Evolutionary conservation across 2,797 vertebrate genomes (phyloP), one percentile per base, ranked within the genome.

Genomic region (Liasis olivaceus): DNA sequence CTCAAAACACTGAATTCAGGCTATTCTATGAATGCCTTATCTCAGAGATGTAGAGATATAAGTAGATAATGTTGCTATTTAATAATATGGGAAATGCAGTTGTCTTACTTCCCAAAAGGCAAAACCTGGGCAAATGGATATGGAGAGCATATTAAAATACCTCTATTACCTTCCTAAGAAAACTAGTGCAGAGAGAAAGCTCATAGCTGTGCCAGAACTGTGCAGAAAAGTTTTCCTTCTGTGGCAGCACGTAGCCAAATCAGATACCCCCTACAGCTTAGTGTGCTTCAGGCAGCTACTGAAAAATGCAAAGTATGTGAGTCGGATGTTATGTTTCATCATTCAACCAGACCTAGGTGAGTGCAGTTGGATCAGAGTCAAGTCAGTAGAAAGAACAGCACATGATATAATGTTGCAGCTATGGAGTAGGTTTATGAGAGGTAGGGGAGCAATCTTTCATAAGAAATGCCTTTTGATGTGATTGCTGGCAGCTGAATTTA

Each of bases 251-350:
- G 13, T 60, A 88, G 26, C 64, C 3, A 59, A 77, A 36, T 7
- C 11, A n/a, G 62, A 20, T 26, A 85, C 81, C 91, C 59, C 31
- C 92, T 56, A 85, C 59, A 36, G 85, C 86, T 58, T 87, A 60
- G 47, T 91, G n/a, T 69, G 51, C 64, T 89, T 56, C 89, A 84
- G 90, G 8, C 51, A 91, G 36, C 4, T 12, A 88, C 66, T 91
- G 66, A 94, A 95, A 89, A 58, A 85, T 2, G 47, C 59, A 31
- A 54, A 42, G 28, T 4, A 0, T n/a, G n/a, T 94, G 60, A 64
- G 17, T 92, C 24, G 3, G 88, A n/a, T 88, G 6, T 13, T 17
- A 4, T 85, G 20, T 1, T 56, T 87, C 42, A 0, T 87, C 5
- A 2, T 90, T 58, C 47, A 59, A 11, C 36, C 58, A 58, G 51